Evolutionary conservation across 2,888 invertebrate genomes (phyloP), one percentile per base, ranked within the genome.

Genomic region (Opisthograptis luteolata): DNA sequence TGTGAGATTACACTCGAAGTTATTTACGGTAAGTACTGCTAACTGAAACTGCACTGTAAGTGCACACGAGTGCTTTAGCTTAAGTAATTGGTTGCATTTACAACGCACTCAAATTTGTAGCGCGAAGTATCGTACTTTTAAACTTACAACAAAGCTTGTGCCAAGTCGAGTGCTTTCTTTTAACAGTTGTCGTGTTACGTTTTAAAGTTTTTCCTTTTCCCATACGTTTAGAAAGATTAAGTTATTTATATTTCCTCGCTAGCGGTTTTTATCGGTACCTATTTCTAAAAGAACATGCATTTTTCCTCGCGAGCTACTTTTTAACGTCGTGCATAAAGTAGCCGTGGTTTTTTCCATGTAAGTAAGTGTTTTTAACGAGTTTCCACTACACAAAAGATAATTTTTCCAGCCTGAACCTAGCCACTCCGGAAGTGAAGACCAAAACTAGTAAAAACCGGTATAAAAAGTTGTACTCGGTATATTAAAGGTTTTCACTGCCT

Each of bases 11-110:
- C 25, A 1, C 25, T 19, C 10, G n/a, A 10, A 25, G 36, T 31
- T 37, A 45, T 45, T 44, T 45, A 45, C 37, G 17, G 37, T 9
- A 25, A n/a, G 25, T n/a, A n/a, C n/a, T n/a, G n/a, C n/a, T n/a
- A n/a, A n/a, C n/a, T n/a, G n/a, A n/a, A n/a, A n/a, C n/a, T n/a
- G n/a, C n/a, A n/a, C n/a, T n/a, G n/a, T n/a, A n/a, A n/a, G n/a
- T n/a, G n/a, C n/a, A n/a, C n/a, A n/a, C n/a, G n/a, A n/a, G n/a
- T n/a, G n/a, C n/a, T n/a, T n/a, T n/a, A n/a, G n/a, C 17, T 17
- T 17, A 17, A 17, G 17, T 17, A 17, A 17, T 17, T 17, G 10
- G 8, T 3, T 3, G 1, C n/a, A 10, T 10, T 9, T 25, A 44
- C 7, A 5, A 27, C 12, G 27, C 27, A 7, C 30, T 12, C 2